Percentiles rank a stretch among this genome's conserved stretches.
phyloP scores from a whole-genome alignment of 2,888 invertebrate genomes.

The Cyclophora albipunctata region DNA sequence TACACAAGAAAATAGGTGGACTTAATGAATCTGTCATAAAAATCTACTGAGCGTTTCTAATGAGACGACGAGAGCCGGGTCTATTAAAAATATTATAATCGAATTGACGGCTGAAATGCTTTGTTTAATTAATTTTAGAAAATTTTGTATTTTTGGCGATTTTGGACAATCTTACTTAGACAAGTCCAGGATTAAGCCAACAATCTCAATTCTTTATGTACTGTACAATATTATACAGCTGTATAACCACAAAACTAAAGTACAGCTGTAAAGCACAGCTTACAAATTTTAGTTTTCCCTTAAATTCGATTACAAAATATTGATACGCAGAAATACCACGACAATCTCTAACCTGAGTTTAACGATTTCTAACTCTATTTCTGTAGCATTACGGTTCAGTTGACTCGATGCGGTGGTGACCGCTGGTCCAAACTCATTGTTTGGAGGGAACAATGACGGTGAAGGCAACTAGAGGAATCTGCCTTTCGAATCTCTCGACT shows the following conservation, averaged over 20 bases:
- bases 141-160: no score
- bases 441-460: slow-evolving; percentile 44
- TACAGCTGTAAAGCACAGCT: no score
- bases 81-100: slow-evolving; percentile 38
- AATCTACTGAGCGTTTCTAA: slow-evolving; percentile 45
- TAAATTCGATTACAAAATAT: background rate
- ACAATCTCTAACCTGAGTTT: background rate
- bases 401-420: slow-evolving; percentile 13
- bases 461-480: slow-evolving; percentile 45
- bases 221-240: no score
- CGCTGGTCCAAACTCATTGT: slow-evolving; percentile 39
- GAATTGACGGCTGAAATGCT: slow-evolving; percentile 25
- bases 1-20: slow-evolving; percentile 30
- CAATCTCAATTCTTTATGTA: no score
- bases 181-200: no score
- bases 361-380: slow-evolving; percentile 6
- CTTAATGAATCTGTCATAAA: slow-evolving; percentile 50
- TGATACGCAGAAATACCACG: slow-evolving; percentile 1
- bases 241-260: no score
- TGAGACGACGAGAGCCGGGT: slow-evolving; percentile 26
- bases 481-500: slow-evolving; percentile 43
- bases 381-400: slow-evolving; percentile 1
- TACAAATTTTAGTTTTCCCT: no score
- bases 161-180: no score
- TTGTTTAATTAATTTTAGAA: slow-evolving; percentile 8